Conservation (phyloP, 2,888 invertebrate species). For the Homarus gammarus region DNA sequence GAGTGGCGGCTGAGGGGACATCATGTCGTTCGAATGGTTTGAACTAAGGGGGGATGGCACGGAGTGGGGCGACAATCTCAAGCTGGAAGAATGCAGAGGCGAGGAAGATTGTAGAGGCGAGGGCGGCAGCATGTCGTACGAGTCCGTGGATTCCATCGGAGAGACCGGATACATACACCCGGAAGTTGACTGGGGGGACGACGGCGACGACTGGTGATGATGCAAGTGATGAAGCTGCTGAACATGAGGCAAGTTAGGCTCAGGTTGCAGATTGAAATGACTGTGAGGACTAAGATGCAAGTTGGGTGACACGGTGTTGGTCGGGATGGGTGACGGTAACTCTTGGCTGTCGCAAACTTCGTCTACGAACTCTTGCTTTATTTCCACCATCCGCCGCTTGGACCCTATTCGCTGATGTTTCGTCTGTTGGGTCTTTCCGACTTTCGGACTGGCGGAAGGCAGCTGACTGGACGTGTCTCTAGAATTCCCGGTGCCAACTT, state of each 20-base stretch:
- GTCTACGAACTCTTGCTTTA: conserved; percentile 51
- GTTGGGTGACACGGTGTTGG: conserved; percentile 10
- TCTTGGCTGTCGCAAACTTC: conserved; percentile 48
- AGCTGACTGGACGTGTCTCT: not conserved
- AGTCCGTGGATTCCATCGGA: conserved; percentile 62
- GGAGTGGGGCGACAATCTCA: conserved; percentile 28
- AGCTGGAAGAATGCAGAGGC: conserved; percentile 15
- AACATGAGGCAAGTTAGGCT: not conserved
- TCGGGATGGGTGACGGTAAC: conserved; percentile 1
- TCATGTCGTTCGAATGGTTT: not conserved
- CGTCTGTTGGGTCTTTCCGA: conserved; percentile 11
- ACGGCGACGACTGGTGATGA: conserved; percentile 5
- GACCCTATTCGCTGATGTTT: conserved; percentile 37
- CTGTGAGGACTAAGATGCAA: not conserved
- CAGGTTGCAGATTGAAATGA: conserved; percentile 25
- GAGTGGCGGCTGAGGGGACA: conserved; percentile 26
- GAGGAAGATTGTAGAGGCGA: conserved; percentile 37
- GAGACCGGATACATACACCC: conserved; percentile 39
- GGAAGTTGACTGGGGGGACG: conserved; percentile 1
- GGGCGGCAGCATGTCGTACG: conserved; percentile 52
- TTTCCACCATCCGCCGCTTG: conserved; percentile 46
- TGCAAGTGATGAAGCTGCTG: conserved; percentile 11
- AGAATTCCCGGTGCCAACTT: conserved; percentile 47
- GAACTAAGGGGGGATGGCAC: not conserved
- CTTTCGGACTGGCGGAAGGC: not conserved